Conservation (phyloP, 2,888 invertebrate species). For the Rhagophthalmus giganteus region DNA sequence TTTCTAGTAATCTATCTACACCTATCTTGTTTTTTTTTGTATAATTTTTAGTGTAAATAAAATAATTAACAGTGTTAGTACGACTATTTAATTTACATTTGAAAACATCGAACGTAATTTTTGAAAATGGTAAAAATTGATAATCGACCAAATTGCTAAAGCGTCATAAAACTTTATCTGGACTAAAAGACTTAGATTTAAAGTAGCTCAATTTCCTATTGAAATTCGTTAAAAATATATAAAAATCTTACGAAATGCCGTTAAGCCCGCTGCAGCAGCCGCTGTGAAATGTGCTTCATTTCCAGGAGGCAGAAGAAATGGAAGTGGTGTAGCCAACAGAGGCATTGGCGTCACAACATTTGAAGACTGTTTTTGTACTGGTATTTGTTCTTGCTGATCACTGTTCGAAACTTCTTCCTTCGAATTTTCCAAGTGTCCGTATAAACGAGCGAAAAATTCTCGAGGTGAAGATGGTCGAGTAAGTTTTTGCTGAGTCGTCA, state of each 20-base stretch:
- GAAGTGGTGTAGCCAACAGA: constrained; percentile 48
- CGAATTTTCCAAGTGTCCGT: constrained; percentile 70
- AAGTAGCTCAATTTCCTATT: too few species aligned
- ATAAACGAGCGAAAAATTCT: constrained; percentile 78
- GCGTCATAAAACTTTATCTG: too few species aligned
- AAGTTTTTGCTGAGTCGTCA: constrained; percentile 39
- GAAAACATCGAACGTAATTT: too few species aligned
- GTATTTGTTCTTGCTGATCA: constrained; percentile 26
- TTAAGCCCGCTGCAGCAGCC: constrained; percentile 62
- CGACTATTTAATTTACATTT: too few species aligned
- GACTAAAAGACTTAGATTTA: too few species aligned
- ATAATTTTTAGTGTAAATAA: too few species aligned
- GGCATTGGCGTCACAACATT: constrained; percentile 48
- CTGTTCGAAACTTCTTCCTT: constrained; percentile 29
- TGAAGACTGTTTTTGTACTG: constrained; percentile 8
- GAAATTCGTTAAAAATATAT: background rate
- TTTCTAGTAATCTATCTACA: too few species aligned
- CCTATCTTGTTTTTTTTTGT: too few species aligned
- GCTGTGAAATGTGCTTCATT: constrained; percentile 55
- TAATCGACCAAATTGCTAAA: too few species aligned
- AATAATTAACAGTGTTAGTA: too few species aligned
- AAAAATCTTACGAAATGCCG: constrained; percentile 57
- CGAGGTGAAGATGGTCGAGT: constrained; percentile 73
- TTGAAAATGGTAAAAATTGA: too few species aligned
- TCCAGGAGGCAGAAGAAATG: constrained; percentile 48